Evolutionary conservation across 2,888 invertebrate genomes (phyloP).

Genomic region (Bimastos eiseni): DNA sequence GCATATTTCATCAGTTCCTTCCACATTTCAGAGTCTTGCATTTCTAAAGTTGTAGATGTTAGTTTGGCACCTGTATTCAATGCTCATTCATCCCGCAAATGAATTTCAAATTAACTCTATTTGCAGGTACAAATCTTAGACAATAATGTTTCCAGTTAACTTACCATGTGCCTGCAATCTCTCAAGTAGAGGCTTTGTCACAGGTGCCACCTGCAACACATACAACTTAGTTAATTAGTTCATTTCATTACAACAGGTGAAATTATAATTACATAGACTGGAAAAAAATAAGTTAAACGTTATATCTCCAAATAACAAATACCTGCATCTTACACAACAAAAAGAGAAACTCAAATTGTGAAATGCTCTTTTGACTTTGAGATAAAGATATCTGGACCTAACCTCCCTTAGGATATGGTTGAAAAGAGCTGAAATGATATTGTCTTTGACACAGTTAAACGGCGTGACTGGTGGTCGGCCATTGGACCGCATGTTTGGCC

Average conservation of each 20-base stretch:
- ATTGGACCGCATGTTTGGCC: not conserved
- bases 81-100: not conserved
- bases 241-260: not conserved
- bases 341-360: not conserved
- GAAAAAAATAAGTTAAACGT: not conserved
- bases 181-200: constrained; percentile 1
- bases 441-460: constrained; percentile 25
- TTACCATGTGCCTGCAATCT: not conserved
- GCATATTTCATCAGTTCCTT: too few relatives aligned
- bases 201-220: not conserved
- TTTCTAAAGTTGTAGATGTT: too few relatives aligned
- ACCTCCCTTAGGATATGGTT: not conserved
- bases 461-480: constrained; percentile 15
- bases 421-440: constrained; percentile 7
- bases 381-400: not conserved
- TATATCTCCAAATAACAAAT: not conserved
- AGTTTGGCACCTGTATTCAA: too few relatives aligned
- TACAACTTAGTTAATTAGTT: not conserved
- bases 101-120: not conserved
- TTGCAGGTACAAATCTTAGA: not conserved
- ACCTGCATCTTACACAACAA: not conserved
- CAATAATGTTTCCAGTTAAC: not conserved
- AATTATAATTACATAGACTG: not conserved
- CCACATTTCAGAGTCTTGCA: too few relatives aligned
- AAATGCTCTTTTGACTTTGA: not conserved